These are phyloP conservation scores for Porites cylindrica DNA, from an alignment of 92 coral and sea anemone species.

Conservation along the genomic window DNA sequence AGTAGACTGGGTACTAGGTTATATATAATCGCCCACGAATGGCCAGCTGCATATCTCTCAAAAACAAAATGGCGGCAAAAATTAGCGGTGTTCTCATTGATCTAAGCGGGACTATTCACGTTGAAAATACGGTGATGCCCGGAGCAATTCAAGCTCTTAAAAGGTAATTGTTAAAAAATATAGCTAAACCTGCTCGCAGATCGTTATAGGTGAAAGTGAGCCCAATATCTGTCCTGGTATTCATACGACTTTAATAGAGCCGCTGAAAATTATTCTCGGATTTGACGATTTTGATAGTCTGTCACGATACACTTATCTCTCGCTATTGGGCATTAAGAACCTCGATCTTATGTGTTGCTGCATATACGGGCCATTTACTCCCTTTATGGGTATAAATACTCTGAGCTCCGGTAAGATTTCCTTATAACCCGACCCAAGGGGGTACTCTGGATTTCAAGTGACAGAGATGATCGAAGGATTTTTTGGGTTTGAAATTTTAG, in stretches of 20 bases:
- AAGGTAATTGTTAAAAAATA: constrained; percentile 49
- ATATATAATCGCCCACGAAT: constrained; percentile 5
- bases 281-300: no score
- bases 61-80: constrained; percentile 88
- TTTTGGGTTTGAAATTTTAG: no score
- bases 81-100: constrained; percentile 89
- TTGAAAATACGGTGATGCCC: constrained; percentile 90
- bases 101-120: constrained; percentile 96
- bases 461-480: no score
- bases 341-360: not conserved
- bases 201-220: not conserved
- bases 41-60: not conserved
- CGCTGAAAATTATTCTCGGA: no score
- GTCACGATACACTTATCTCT: not conserved
- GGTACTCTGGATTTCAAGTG: no score
- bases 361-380: no score
- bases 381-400: no score
- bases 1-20: constrained; percentile 17
- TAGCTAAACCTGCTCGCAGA: not conserved
- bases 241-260: no score
- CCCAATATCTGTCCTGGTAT: no score
- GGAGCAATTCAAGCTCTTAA: constrained; percentile 91
- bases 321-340: not conserved
- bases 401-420: no score
- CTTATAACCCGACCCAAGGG: no score